These are phyloP conservation scores for Bombus sylvicola DNA, from an alignment of 1,140 invertebrate species.

Conservation along the genomic window DNA sequence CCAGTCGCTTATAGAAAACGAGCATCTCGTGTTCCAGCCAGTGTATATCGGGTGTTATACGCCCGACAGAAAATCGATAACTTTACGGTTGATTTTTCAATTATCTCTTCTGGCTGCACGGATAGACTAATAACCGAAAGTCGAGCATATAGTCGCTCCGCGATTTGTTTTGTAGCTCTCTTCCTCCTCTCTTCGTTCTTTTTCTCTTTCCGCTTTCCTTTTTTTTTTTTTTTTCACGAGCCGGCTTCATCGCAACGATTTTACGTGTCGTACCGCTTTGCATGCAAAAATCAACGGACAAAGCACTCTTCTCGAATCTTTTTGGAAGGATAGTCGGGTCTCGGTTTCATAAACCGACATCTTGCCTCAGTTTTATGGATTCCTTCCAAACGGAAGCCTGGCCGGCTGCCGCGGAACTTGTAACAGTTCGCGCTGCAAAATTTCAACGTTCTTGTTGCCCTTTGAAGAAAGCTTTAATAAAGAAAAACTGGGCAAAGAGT, in stretches of 20 bases:
- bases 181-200: too few relatives aligned
- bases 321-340: background rate
- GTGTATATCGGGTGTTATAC: background rate
- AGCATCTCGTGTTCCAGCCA: background rate
- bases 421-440: constrained; percentile 11
- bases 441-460: constrained; percentile 6
- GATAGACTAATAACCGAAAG: constrained; percentile 24
- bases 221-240: background rate
- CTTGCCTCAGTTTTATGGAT: constrained; percentile 39
- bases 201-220: too few relatives aligned
- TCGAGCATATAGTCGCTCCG: background rate
- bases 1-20: background rate
- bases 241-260: background rate
- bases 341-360: constrained; percentile 25
- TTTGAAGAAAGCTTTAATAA: constrained; percentile 21
- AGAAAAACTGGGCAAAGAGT: background rate
- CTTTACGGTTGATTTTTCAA: constrained; percentile 30
- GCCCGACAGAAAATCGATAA: constrained; percentile 6
- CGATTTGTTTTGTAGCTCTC: background rate
- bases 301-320: background rate
- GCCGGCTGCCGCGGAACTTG: background rate
- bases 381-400: constrained; percentile 32
- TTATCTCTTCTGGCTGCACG: background rate
- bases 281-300: constrained; percentile 8
- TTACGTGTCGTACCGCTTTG: constrained; percentile 1